A percentile compares a stretch with the other conserved stretches of the same genome.
phyloP scores from a whole-genome alignment of 2,797 vertebrate genomes.

The Periophthalmus magnuspinnatus region DNA sequence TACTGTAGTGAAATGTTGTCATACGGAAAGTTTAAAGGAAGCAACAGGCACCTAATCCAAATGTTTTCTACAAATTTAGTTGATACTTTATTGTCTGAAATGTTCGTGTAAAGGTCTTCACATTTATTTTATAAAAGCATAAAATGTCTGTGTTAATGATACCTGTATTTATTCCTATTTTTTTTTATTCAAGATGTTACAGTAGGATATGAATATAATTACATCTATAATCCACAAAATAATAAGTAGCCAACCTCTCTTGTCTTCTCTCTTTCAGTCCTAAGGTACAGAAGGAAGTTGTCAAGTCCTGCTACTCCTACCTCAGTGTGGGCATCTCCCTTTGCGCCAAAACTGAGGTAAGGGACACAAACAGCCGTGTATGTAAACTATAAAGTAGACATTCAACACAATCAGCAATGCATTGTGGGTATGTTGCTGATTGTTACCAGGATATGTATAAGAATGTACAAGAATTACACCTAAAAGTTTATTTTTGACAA shows the following conservation, averaged over 20 bases:
- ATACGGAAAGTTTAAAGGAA: not conserved
- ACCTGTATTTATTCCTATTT: too few relatives aligned
- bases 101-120: not conserved
- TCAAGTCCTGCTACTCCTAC: constrained; percentile 75
- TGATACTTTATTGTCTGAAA: not conserved
- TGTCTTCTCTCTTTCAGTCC: constrained; percentile 52
- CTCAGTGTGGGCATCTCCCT: constrained; percentile 69
- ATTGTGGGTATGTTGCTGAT: constrained; percentile 40
- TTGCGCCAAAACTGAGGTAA: constrained; percentile 69
- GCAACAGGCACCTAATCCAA: not conserved
- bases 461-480: constrained; percentile 26
- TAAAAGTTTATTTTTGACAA: not conserved
- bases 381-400: constrained; percentile 12
- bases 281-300: constrained; percentile 76
- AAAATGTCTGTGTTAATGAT: too few relatives aligned
- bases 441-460: constrained; percentile 32
- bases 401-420: constrained; percentile 30
- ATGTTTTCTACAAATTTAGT: too few relatives aligned
- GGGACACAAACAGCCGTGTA: constrained; percentile 39
- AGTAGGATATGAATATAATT: not conserved
- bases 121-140: not conserved
- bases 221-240: not conserved
- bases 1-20: not conserved
- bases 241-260: constrained; percentile 36
- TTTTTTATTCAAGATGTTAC: not conserved